Percentiles rank a stretch among this genome's conserved stretches.
phyloP scores from a whole-genome alignment of 1,140 invertebrate genomes.

The Dendrolimus kikuchii region DNA sequence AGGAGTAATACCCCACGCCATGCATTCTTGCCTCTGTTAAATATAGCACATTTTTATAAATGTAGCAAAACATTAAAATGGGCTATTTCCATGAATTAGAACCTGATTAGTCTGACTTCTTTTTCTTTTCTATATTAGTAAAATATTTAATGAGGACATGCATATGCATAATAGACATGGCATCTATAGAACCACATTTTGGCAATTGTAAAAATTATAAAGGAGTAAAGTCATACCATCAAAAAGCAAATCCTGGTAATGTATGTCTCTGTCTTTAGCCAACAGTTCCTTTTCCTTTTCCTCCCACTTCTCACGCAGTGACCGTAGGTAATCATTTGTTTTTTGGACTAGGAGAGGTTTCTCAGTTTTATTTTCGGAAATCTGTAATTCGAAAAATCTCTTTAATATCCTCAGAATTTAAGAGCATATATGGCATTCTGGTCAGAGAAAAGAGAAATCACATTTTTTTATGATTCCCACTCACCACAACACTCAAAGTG shows the following conservation, averaged over 20 bases:
- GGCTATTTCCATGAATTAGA: too few species aligned
- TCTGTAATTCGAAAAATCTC: conserved; percentile 8
- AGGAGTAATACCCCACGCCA: conserved; percentile 91
- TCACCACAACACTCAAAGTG: too few species aligned
- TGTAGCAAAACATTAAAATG: too few species aligned
- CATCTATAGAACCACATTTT: too few species aligned
- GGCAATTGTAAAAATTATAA: conserved; percentile 2
- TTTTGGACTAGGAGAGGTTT: conserved; percentile 53
- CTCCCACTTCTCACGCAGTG: conserved; percentile 78
- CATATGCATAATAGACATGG: too few species aligned
- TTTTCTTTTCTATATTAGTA: too few species aligned
- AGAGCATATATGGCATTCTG: too few species aligned
- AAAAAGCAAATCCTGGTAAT: conserved; percentile 92
- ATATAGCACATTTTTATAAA: conserved; percentile 1
- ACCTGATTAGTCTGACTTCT: too few species aligned
- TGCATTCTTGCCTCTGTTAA: conserved; percentile 87
- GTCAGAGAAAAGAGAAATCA: too few species aligned
- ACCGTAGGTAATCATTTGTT: conserved; percentile 73
- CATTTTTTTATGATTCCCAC: too few species aligned
- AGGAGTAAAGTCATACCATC: conserved; percentile 74
- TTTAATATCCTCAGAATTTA: too few species aligned
- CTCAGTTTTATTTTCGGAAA: conserved; percentile 22
- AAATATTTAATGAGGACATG: too few species aligned
- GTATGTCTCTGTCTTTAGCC: conserved; percentile 79
- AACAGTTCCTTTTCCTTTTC: conserved; percentile 75